Evolutionary conservation across 2,888 invertebrate species (phyloP), one percentile per base, ranked within the genome.

Genomic region (Ceratothoa steindachneri): DNA sequence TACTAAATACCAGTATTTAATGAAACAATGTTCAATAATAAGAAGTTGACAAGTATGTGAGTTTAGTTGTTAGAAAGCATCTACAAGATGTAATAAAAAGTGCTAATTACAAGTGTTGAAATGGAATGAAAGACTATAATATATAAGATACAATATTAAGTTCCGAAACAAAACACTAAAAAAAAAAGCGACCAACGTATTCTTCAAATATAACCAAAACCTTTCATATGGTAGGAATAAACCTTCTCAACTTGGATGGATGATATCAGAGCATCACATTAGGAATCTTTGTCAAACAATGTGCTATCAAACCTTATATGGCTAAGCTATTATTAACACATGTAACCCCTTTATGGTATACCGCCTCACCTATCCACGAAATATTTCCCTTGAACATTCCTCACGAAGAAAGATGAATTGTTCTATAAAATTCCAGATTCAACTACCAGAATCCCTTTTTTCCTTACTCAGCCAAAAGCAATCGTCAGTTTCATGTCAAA

Each of bases 301-400:
- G 19, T 22, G 27, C 15, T n/a, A 51, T n/a, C n/a, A 51, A 51
- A 51, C 52, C 52, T 51, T 51, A 51, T 51, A 51, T 51, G 19
- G 52, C 15, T 51, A 51, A 51, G 19, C 52, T 51, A 2, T 19
- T 51, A n/a, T n/a, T n/a, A n/a, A n/a, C n/a, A 41, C 5, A 41
- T 41, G 41, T 9, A 41, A 41, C 41, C 41, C 41, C 15, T 9
- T 41, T 41, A 9, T 41, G 41, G 7, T 41, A 41, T 41, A 60
- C 60, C 60, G 12, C 27, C 60, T 60, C 60, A 60, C 60, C 60
- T 60, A 60, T 60, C 60, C 60, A 60, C n/a, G 60, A 22, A 60
- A 60, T 24, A 60, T 60, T 60, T 60, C 60, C 60, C 60, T 3
- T 7, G 60, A 60, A 24, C 24, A 60, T 41, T 41, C 60, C 27